A percentile compares a stretch with the other conserved stretches of the same genome.
These are phyloP conservation scores for Brachylomia viminalis DNA, from an alignment of 2,888 invertebrate genomes.

Conservation along the genomic window DNA sequence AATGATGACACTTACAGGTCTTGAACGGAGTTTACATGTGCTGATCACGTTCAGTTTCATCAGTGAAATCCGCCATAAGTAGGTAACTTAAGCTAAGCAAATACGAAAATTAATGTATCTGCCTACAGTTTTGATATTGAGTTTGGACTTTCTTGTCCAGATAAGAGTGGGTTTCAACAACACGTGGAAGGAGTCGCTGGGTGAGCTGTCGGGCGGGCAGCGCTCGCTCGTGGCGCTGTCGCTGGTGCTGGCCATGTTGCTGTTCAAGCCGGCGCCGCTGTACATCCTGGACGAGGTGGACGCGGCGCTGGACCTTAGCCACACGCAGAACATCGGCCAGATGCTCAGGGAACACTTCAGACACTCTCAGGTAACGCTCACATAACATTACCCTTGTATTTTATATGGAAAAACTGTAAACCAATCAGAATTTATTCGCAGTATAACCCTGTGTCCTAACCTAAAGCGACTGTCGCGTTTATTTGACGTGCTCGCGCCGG, in stretches of 20 bases:
- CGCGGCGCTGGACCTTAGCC: constrained; percentile 98
- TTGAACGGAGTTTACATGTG: background rate
- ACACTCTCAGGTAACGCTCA: constrained; percentile 69
- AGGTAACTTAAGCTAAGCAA: background rate
- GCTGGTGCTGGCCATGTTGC: constrained; percentile 98
- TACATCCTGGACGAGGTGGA: constrained; percentile 99
- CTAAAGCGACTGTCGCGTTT: background rate
- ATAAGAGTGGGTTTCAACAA: constrained; percentile 96
- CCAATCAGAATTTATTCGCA: background rate
- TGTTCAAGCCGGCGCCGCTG: constrained; percentile 99
- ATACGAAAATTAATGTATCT: background rate
- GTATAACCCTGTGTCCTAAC: background rate
- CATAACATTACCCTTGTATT: background rate
- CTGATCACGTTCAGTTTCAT: background rate
- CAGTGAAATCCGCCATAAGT: background rate
- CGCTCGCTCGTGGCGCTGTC: constrained; percentile 98
- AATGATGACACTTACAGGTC: background rate
- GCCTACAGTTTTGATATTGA: background rate
- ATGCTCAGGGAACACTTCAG: constrained; percentile 93
- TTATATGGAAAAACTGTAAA: background rate
- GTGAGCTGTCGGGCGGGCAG: constrained; percentile 99
- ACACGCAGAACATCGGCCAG: constrained; percentile 99
- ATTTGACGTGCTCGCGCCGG: background rate
- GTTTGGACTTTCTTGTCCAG: constrained; percentile 54
- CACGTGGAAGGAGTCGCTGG: constrained; percentile 98